Conservation (phyloP, 2,797 vertebrate genomes). For the Leuciscus waleckii region DNA sequence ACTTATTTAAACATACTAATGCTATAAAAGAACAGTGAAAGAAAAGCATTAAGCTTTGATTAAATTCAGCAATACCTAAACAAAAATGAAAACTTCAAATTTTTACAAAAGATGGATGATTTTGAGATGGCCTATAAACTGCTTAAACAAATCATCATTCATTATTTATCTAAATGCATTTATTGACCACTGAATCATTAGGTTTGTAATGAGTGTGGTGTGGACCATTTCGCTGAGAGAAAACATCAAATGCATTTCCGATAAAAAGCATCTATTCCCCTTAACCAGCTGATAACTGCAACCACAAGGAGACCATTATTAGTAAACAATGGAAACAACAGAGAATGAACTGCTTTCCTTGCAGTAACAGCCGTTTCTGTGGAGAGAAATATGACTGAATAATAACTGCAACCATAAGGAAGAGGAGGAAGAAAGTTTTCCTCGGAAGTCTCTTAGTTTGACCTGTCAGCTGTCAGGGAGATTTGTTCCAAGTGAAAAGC, state of each 20-base stretch:
- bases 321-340: slow-evolving; percentile 44
- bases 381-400: slow-evolving; percentile 13
- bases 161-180: slow-evolving; percentile 57
- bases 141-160: slow-evolving; percentile 50
- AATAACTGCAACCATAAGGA: slow-evolving; percentile 23
- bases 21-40: background rate
- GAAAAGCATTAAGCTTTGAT: background rate
- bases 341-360: slow-evolving; percentile 8
- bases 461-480: slow-evolving; percentile 33
- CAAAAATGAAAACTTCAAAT: background rate
- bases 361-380: slow-evolving; percentile 15
- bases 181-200: slow-evolving; percentile 52
- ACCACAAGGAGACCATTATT: slow-evolving; percentile 38
- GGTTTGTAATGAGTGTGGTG: slow-evolving; percentile 52
- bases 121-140: slow-evolving; percentile 41
- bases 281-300: slow-evolving; percentile 23
- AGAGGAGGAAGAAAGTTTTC: slow-evolving; percentile 39
- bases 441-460: slow-evolving; percentile 23
- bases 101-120: slow-evolving; percentile 16
- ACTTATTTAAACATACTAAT: background rate
- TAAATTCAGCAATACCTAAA: background rate
- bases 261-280: slow-evolving; percentile 39
- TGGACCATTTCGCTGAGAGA: slow-evolving; percentile 31
- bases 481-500: slow-evolving; percentile 40
- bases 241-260: slow-evolving; percentile 52